These are phyloP conservation scores for Nibea albiflora DNA, from an alignment of 2,113 vertebrate genomes.

Conservation along the genomic window DNA sequence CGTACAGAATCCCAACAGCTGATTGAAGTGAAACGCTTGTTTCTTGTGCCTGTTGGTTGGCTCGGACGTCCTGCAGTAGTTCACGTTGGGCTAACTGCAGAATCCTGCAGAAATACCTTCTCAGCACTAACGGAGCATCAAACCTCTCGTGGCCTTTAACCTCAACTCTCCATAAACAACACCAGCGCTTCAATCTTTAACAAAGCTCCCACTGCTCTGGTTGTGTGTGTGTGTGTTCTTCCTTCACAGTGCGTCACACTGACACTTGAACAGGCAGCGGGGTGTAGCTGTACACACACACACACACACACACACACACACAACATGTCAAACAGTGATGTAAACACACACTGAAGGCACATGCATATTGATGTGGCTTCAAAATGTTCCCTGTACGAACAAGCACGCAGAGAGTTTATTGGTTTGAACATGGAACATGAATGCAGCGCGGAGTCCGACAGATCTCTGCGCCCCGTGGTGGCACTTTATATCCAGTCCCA, in stretches of 20 bases:
- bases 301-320: neutral
- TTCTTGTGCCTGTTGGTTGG: too few species aligned
- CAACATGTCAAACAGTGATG: neutral
- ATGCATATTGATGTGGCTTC: neutral
- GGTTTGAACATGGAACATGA: slow-evolving; percentile 12
- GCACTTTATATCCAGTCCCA: slow-evolving; percentile 10
- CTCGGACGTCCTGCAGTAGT: too few species aligned
- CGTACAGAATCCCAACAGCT: neutral
- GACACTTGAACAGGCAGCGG: neutral
- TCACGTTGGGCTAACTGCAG: too few species aligned
- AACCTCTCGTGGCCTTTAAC: too few species aligned
- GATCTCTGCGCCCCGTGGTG: neutral
- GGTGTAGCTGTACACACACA: neutral
- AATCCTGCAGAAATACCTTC: too few species aligned
- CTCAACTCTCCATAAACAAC: too few species aligned
- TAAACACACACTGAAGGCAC: neutral
- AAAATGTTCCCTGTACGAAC: neutral
- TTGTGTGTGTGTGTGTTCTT: neutral
- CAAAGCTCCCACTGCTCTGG: neutral
- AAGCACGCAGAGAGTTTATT: neutral
- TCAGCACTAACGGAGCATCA: too few species aligned
- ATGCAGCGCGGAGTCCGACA: neutral
- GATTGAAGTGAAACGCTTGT: too few species aligned
- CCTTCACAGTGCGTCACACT: too few species aligned
- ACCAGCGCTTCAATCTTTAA: too few species aligned